Percentiles rank a stretch among this genome's conserved stretches.
These are phyloP conservation scores for Rattus rattus DNA, from an alignment of 2,113 vertebrate genomes.

Conservation along the genomic window DNA sequence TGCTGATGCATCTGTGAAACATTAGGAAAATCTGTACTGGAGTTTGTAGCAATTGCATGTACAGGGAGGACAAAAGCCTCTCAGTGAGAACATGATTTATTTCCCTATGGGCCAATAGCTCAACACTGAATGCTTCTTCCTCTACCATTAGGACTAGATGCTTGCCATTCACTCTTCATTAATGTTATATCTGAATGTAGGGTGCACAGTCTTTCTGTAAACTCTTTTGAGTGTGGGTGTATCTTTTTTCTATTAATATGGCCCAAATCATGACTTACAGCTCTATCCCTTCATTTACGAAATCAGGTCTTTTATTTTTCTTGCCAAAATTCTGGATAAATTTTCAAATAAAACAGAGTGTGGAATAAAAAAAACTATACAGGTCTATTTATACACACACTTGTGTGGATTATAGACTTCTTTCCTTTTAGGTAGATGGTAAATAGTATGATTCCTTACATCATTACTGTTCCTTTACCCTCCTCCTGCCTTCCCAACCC, in stretches of 20 bases:
- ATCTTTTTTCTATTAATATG: neutral
- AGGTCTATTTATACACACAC: neutral
- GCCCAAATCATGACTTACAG: neutral
- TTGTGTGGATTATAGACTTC: neutral
- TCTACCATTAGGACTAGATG: neutral
- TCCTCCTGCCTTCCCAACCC: neutral
- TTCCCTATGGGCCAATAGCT: neutral
- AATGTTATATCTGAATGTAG: neutral
- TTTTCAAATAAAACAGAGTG: conserved; percentile 3
- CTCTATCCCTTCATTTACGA: neutral
- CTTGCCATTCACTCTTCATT: neutral
- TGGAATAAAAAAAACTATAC: no score
- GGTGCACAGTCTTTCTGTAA: neutral
- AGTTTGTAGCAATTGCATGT: neutral
- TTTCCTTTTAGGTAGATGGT: neutral
- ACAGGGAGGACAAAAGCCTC: neutral
- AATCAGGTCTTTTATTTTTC: neutral
- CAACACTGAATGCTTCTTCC: neutral
- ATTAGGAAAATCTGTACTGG: neutral
- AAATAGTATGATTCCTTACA: neutral
- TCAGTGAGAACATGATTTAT: neutral
- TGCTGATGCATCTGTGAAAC: neutral
- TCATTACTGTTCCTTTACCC: neutral
- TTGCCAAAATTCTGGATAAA: neutral
- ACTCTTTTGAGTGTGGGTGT: neutral